A percentile compares a stretch with the other conserved stretches of the same genome.
phyloP scores from a whole-genome alignment of 2,888 invertebrate species.

The Idaea aversata region DNA sequence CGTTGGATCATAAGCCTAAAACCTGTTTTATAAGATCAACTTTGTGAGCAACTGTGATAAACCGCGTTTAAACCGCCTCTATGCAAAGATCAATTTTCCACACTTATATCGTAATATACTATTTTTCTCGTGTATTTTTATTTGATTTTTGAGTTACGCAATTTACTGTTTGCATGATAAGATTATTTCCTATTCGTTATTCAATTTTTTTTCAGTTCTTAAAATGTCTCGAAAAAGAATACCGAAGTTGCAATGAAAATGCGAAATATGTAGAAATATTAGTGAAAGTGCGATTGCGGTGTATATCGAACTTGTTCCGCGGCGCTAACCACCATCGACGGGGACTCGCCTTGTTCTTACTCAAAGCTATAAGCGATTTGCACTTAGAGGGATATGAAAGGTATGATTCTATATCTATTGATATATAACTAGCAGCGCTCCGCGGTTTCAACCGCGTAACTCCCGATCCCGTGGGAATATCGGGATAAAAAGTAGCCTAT shows the following conservation, averaged over 20 bases:
- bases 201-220: slow-evolving; percentile 46
- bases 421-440: background rate
- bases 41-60: no score
- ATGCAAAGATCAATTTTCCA: no score
- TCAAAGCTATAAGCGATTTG: background rate
- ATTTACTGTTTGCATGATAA: slow-evolving; percentile 50
- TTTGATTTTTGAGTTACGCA: no score
- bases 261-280: slow-evolving; percentile 69
- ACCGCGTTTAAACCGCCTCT: no score
- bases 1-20: no score
- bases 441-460: slow-evolving; percentile 8
- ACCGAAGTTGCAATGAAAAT: slow-evolving; percentile 47
- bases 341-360: slow-evolving; percentile 13
- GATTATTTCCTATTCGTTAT: background rate
- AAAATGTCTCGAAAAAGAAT: slow-evolving; percentile 60
- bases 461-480: no score
- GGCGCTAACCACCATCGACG: slow-evolving; percentile 13
- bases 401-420: background rate
- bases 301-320: slow-evolving; percentile 47
- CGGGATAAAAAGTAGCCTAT: no score
- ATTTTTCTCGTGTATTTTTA: no score
- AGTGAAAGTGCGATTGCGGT: slow-evolving; percentile 64
- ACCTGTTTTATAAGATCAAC: no score
- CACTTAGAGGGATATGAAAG: background rate
- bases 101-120: no score